Evolutionary conservation across 1,140 invertebrate genomes (phyloP).

Genomic region (Aphis craccivora): DNA sequence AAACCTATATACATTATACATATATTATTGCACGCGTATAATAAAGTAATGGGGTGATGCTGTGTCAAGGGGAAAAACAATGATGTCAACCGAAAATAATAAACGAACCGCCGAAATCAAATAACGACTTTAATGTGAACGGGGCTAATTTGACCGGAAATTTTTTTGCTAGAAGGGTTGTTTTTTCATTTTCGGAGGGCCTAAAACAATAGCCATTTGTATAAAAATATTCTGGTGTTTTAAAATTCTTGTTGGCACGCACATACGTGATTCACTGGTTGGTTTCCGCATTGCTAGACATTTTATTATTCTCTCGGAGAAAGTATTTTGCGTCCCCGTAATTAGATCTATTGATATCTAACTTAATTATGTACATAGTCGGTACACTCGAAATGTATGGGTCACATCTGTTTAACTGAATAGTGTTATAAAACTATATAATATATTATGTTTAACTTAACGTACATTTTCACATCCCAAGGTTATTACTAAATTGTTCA

Average conservation of each 20-base stretch:
- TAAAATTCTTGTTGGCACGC: slow-evolving; percentile 18
- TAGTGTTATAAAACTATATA: not conserved
- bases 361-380: slow-evolving; percentile 35
- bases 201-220: slow-evolving; percentile 38
- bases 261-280: not conserved
- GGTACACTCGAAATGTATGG: not conserved
- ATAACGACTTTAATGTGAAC: slow-evolving; percentile 32
- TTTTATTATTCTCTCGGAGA: slow-evolving; percentile 48
- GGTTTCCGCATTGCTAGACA: slow-evolving; percentile 57
- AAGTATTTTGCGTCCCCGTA: slow-evolving; percentile 8
- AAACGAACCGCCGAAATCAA: slow-evolving; percentile 46
- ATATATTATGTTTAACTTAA: not conserved
- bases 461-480: not conserved
- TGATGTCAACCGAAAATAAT: slow-evolving; percentile 45
- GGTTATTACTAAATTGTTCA: not conserved
- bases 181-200: slow-evolving; percentile 24
- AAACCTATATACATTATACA: not conserved
- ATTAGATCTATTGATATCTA: slow-evolving; percentile 50
- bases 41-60: slow-evolving; percentile 39
- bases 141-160: slow-evolving; percentile 56
- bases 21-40: not conserved
- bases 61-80: slow-evolving; percentile 51
- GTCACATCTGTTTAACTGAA: not conserved
- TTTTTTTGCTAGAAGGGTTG: slow-evolving; percentile 34
- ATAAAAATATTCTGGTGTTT: slow-evolving; percentile 22